Conservation (phyloP, 2,797 vertebrate species). For the Helostoma temminkii region DNA sequence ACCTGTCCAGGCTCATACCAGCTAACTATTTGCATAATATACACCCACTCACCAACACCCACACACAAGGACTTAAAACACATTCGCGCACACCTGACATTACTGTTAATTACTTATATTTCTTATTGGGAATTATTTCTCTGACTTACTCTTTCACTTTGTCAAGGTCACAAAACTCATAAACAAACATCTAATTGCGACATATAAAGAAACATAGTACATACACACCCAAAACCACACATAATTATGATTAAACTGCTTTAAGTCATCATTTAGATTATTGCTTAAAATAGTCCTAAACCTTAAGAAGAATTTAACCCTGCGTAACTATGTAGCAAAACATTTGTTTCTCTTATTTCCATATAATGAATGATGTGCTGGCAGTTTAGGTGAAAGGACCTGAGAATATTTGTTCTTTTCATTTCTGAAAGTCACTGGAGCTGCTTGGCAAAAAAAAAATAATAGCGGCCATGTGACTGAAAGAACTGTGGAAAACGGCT, state of each 20-base stretch:
- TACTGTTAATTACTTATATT: slow-evolving; percentile 53
- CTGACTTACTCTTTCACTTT: background rate
- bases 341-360: slow-evolving; percentile 58
- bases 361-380: slow-evolving; percentile 60
- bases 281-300: slow-evolving; percentile 63
- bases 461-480: slow-evolving; percentile 18
- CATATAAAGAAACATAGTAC: background rate
- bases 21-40: slow-evolving; percentile 77
- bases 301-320: slow-evolving; percentile 38
- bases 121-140: slow-evolving; percentile 16
- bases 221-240: slow-evolving; percentile 23
- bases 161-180: slow-evolving; percentile 22
- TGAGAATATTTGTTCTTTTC: slow-evolving; percentile 37
- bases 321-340: slow-evolving; percentile 38
- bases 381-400: slow-evolving; percentile 53
- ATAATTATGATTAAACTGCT: slow-evolving; percentile 14
- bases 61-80: slow-evolving; percentile 2
- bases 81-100: slow-evolving; percentile 24
- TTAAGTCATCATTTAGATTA: slow-evolving; percentile 30
- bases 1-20: slow-evolving; percentile 54
- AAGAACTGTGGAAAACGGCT: slow-evolving; percentile 7
- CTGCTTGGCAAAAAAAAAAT: slow-evolving; percentile 2
- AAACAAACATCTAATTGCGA: slow-evolving; percentile 20
- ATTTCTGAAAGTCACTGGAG: slow-evolving; percentile 28
- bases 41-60: slow-evolving; percentile 56